phyloP scores from a whole-genome alignment of 2,113 vertebrate species.

The Catharus bicknelli region DNA sequence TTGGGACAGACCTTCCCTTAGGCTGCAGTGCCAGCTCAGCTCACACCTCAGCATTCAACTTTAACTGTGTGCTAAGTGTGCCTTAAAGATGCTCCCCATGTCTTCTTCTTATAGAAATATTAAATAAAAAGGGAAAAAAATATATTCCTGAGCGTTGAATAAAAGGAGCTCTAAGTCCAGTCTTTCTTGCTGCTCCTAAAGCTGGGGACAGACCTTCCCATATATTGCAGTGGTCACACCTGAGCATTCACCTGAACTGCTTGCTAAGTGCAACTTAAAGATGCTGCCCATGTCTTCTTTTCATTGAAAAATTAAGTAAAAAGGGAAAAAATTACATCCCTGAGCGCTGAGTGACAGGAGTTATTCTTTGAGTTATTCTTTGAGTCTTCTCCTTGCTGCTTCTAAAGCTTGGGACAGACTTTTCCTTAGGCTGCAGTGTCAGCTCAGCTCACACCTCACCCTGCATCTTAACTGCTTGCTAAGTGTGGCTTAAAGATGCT shows the following conservation, averaged over 20 bases:
- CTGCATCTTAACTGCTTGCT: not conserved
- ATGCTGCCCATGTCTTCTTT: not conserved
- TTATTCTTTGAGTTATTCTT: too few species aligned
- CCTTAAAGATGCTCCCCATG: too few species aligned
- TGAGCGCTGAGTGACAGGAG: too few species aligned
- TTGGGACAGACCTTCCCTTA: too few species aligned
- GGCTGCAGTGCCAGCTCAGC: too few species aligned
- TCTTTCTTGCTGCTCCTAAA: not conserved
- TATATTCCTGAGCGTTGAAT: slow-evolving; percentile 75
- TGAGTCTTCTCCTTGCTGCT: not conserved
- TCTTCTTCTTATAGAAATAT: too few species aligned
- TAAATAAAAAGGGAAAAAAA: too few species aligned
- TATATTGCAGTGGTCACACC: too few species aligned
- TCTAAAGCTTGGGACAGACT: not conserved
- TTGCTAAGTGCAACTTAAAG: not conserved
- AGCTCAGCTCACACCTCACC: not conserved
- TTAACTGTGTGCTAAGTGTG: not conserved
- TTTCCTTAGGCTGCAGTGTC: not conserved
- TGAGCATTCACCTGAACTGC: too few species aligned
- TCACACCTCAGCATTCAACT: not conserved
- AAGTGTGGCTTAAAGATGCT: rapidly evolving
- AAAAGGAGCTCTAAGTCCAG: slow-evolving; percentile 6
- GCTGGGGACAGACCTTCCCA: too few species aligned
- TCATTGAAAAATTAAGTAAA: not conserved
- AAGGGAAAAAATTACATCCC: too few species aligned